Evolutionary conservation across 2,888 invertebrate species (phyloP), one percentile per base, ranked within the genome.

Genomic region (Erpobdella octoculata): DNA sequence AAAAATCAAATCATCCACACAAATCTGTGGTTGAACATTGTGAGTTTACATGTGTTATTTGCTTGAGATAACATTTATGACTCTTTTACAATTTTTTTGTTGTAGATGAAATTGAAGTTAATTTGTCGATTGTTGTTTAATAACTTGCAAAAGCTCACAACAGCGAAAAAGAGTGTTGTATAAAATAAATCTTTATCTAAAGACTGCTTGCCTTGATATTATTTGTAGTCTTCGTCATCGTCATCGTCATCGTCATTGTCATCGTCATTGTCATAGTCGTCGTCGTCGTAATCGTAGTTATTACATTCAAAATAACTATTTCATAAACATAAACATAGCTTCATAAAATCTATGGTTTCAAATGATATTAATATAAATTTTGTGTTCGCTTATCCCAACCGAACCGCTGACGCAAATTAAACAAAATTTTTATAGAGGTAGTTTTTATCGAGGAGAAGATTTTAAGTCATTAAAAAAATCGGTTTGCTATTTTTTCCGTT

Each of bases 1-100:
- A 74, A 74, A 41, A 71, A 73, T 65, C 74, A 74, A 64, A 74
- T 74, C 9, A 71, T 74, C 25, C 67, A 71, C 59, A 73, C 74
- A 21, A 74, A 73, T 69, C 58, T 74, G 8, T 74, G 74, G 74
- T 35, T 74, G 1, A 74, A 73, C 28, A 74, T 74, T 59, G 74
- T 74, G 18, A 69, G 74, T 62, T 4, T 8, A 53, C 8, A 6
- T 9, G 4, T 28, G 21, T 53, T 9, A 48, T 53, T 53, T 6
- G 8, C 28, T 53, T n/a, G 21, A 46, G 18, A 12, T 48, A 5
- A 48, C 18, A 48, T 21, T 3, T 21, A 6, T 48, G 18, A 21
- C 25, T 6, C 12, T 48, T 12, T 48, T 48, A 48, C n/a, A 48
- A 48, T 48, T 48, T n/a, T 21, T 48, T 48, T 48, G 5, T 48